Evolutionary conservation across 2,888 invertebrate genomes (phyloP).

Genomic region (Cataglyphis albicans): DNA sequence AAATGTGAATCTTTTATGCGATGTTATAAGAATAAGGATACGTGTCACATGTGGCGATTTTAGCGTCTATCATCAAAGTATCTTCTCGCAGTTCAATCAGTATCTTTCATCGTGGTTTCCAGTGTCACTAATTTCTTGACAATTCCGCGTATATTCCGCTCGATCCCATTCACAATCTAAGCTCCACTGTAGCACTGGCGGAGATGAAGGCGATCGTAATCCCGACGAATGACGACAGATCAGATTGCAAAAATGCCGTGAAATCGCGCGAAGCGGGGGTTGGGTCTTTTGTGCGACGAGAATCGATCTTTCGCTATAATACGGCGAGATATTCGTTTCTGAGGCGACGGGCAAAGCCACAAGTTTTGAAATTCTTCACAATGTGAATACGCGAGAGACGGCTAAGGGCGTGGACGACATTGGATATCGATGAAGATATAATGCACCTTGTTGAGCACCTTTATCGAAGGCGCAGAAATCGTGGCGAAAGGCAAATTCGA

Average conservation of each 20-base stretch:
- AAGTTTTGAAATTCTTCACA: conserved; percentile 72
- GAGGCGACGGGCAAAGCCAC: conserved; percentile 56
- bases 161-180: conserved; percentile 32
- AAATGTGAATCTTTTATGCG: background rate
- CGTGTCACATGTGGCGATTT: background rate
- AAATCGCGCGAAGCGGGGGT: conserved; percentile 52
- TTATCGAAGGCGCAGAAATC: conserved; percentile 55
- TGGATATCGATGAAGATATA: conserved; percentile 68
- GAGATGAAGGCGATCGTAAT: conserved; percentile 51
- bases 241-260: conserved; percentile 66
- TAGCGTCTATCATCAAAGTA: background rate
- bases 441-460: conserved; percentile 67
- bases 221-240: conserved; percentile 64
- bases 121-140: conserved; percentile 22
- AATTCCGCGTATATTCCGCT: background rate
- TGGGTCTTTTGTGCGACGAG: conserved; percentile 62
- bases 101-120: background rate
- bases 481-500: conserved; percentile 47
- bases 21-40: conserved; percentile 1
- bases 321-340: conserved; percentile 59
- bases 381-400: conserved; percentile 42
- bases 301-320: conserved; percentile 69
- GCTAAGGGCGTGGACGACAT: conserved; percentile 45
- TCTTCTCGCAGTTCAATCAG: background rate
- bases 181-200: conserved; percentile 14